Evolutionary conservation across 2,113 vertebrate species (phyloP), one percentile per base, ranked within the genome.

Genomic region (Ceyx margarethae): DNA sequence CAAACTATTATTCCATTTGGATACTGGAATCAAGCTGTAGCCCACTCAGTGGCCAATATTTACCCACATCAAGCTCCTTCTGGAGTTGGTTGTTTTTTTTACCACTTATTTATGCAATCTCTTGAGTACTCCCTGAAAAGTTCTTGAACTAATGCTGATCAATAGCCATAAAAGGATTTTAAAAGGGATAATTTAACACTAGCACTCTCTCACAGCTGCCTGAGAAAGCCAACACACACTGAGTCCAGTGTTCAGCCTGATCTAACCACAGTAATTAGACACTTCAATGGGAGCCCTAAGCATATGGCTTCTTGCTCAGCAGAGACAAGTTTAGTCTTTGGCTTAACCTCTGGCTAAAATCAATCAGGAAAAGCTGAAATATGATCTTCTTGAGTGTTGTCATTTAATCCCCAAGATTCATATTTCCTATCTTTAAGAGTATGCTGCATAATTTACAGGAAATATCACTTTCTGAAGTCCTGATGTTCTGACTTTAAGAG

Each of bases 261-360:
- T 69, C 42, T 85, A 62, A 65, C 71, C 50, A 46, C 45, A 80
- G 85, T 45, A 94, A 94, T 85, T 29, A 69, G 77, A 90, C 42
- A 58, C 50, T 61, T 81, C 33, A 69, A 87, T 65, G 25, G 21
- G 58, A 93, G 73, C 65, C 43, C 67, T 69, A 28, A 23, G n/a
- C 66, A 50, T 6, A 11, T 56, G 54, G 15, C 40, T 56, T 67
- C 53, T 75, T 87, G 42, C 53, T 80, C 58, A 74, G 42, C 3
- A 64, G 61, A 77, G 28, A 43, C 11, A 40, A 57, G 37, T 45
- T 88, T 60, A 89, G 45, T 71, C 81, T 91, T 94, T 85, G 77
- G 58, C 67, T 91, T 87, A 69, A 93, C 60, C 83, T 93, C 83
- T 91, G 72, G 31, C 60, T 82, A 75, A 73, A 91, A 73, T 82